phyloP scores from a whole-genome alignment of 2,888 invertebrate species.

The Drosophila aldrichi region DNA sequence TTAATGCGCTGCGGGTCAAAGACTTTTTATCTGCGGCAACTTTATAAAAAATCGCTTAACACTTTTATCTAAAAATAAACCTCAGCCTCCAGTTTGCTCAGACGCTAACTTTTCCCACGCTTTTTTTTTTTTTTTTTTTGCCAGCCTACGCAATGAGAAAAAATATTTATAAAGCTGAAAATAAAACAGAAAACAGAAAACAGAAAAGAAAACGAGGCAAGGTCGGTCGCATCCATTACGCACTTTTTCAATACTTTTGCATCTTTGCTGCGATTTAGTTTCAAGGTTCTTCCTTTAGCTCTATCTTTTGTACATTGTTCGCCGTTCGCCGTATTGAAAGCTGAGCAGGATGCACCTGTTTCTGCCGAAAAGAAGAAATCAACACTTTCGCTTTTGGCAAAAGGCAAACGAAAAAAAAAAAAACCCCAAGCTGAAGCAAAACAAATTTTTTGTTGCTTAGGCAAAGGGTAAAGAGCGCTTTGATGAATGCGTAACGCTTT shows the following conservation, averaged over 20 bases:
- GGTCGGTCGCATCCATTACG: conserved; percentile 43
- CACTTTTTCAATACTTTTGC: conserved; percentile 20
- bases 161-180: neutral
- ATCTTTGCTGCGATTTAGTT: conserved; percentile 21
- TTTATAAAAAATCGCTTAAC: neutral
- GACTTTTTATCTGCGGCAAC: neutral
- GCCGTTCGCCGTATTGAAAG: conserved; percentile 15
- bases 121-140: neutral
- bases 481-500: conserved; percentile 40
- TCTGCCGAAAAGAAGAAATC: conserved; percentile 70
- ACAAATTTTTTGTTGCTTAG: neutral
- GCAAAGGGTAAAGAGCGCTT: conserved; percentile 14
- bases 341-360: conserved; percentile 73
- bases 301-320: conserved; percentile 7
- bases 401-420: too few species aligned
- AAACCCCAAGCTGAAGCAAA: conserved; percentile 10
- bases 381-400: conserved; percentile 72
- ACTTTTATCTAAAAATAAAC: conserved; percentile 13
- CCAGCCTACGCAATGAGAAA: conserved; percentile 23
- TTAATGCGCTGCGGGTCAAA: neutral
- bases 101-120: conserved; percentile 39
- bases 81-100: neutral
- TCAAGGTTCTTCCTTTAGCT: conserved; percentile 26
- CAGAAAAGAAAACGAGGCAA: conserved; percentile 26
- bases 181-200: too few species aligned